phyloP scores from a whole-genome alignment of 2,113 vertebrate genomes.

The Larimichthys polyactis region DNA sequence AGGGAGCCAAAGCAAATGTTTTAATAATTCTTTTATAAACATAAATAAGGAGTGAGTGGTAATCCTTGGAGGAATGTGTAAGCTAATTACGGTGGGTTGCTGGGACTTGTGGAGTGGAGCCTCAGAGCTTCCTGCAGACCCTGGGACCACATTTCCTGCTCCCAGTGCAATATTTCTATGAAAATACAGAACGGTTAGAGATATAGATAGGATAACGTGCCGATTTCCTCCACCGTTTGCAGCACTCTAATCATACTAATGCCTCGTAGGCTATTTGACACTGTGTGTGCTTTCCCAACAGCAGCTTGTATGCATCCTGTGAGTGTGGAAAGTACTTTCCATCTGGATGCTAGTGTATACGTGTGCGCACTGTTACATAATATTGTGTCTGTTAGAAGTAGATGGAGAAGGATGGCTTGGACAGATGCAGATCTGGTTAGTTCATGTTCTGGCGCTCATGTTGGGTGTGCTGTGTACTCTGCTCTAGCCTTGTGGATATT shows the following conservation, averaged over 20 bases:
- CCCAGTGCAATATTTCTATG: constrained; percentile 37
- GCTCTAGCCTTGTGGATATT: constrained; percentile 5
- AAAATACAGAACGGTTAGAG: constrained; percentile 45
- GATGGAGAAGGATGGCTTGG: constrained; percentile 25
- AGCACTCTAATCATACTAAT: constrained; percentile 47
- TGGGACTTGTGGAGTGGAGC: constrained; percentile 59
- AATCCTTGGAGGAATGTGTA: constrained; percentile 75
- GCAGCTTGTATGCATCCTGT: constrained; percentile 58
- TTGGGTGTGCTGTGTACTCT: constrained; percentile 21
- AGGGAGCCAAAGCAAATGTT: constrained; percentile 65
- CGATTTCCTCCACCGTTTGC: constrained; percentile 46
- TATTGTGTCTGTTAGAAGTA: constrained; percentile 28
- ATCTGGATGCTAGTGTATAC: constrained; percentile 41
- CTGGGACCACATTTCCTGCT: constrained; percentile 61
- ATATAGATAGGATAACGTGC: constrained; percentile 36
- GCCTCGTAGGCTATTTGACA: constrained; percentile 33
- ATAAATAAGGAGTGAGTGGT: constrained; percentile 64
- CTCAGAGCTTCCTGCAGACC: constrained; percentile 64
- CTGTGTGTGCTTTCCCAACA: constrained; percentile 37
- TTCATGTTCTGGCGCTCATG: constrained; percentile 29
- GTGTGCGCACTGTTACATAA: constrained; percentile 42
- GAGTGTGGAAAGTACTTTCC: constrained; percentile 34
- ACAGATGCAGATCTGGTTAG: constrained; percentile 52
- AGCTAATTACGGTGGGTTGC: constrained; percentile 71
- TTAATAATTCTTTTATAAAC: constrained; percentile 51